A percentile compares a stretch with the other conserved stretches of the same genome.
Evolutionary conservation across 1,140 invertebrate species (phyloP).

Genomic region (Drosophila athabasca): DNA sequence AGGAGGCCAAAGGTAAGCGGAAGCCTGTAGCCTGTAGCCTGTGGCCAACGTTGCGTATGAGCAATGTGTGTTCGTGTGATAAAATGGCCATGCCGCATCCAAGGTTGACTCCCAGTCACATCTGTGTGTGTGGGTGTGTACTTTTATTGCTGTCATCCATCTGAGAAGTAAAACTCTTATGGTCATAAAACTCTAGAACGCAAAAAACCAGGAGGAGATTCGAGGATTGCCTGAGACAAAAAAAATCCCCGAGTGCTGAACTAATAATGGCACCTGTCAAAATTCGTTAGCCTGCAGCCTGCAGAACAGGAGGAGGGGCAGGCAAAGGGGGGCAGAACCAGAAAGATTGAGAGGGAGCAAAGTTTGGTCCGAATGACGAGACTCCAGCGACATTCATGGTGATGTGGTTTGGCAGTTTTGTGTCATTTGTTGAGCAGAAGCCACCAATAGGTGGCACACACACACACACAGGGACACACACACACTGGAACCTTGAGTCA

Average conservation of each 20-base stretch:
- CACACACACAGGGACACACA: constrained; percentile 53
- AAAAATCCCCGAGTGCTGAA: constrained; percentile 73
- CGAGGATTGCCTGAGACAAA: constrained; percentile 14
- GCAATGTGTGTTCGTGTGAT: constrained; percentile 80
- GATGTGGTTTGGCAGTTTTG: constrained; percentile 78
- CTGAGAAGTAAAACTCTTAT: constrained; percentile 79
- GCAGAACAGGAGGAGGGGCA: not conserved
- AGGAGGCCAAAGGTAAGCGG: constrained; percentile 65
- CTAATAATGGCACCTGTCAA: constrained; percentile 83
- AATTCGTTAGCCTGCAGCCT: constrained; percentile 65
- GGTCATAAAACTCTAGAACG: constrained; percentile 79
- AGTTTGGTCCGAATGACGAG: constrained; percentile 68
- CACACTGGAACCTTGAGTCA: constrained; percentile 43
- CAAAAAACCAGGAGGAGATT: constrained; percentile 47
- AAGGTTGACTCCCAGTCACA: constrained; percentile 39
- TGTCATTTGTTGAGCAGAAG: constrained; percentile 77
- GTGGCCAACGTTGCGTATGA: constrained; percentile 80
- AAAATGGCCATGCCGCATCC: constrained; percentile 66
- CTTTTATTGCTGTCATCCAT: constrained; percentile 80
- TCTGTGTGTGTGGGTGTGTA: constrained; percentile 43
- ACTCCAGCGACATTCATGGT: constrained; percentile 78
- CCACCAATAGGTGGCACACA: constrained; percentile 25
- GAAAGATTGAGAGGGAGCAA: constrained; percentile 40
- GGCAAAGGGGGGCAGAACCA: not conserved
- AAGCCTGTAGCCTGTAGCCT: constrained; percentile 73